Base-by-base conservation (phyloP, 1,140 invertebrate species). In the Homarus americanus region DNA sequence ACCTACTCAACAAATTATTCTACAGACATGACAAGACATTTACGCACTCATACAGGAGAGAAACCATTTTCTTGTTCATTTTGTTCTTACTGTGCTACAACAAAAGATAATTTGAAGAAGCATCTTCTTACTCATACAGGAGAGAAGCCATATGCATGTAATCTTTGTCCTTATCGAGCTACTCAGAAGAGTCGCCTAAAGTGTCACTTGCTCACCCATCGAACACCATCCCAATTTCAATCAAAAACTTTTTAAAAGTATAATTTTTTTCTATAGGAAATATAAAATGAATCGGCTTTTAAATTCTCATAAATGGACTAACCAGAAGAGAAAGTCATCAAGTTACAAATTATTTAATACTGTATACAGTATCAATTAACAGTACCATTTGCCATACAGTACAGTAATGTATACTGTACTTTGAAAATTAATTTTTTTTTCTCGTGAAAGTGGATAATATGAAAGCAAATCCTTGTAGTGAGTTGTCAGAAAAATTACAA, bases 161-260 rank as follows among this genome's bases (percentile, higher is more conserved):
- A 5, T 49, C n/a, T 75, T 20, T 86, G 83, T 49, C 28, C 72
- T n/a, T 86, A 86, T 20, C 40, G 83, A 24, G 69, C 83, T 15
- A 49, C 87, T n/a, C 91, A 92, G 41, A 92, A 91, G 40, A 80
- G 78, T 63, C 75, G 82, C 12, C 80, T 91, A 15, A 91, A 91
- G 38, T 76, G 82, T 28, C 90, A 91, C 58, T 63, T 91, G 36
- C 75, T 86, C 28, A 91, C 41, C 7, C 41, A 78, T 24, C 63
- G n/a, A n/a, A 41, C 63, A 24, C 2, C 63, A 32, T 69, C n/a
- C 5, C 63, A 69, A 12, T 69, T 69, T 4, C 63, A 69, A 32
- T 69, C n/a, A 69, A 69, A 69, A 32, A 32, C 12, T 32, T 69
- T 32, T 69, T 28, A 28, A 69, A 32, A 24, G 44, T 5, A 49